Conservation (phyloP, 2,888 invertebrate species). For the Aphrophora alni region DNA sequence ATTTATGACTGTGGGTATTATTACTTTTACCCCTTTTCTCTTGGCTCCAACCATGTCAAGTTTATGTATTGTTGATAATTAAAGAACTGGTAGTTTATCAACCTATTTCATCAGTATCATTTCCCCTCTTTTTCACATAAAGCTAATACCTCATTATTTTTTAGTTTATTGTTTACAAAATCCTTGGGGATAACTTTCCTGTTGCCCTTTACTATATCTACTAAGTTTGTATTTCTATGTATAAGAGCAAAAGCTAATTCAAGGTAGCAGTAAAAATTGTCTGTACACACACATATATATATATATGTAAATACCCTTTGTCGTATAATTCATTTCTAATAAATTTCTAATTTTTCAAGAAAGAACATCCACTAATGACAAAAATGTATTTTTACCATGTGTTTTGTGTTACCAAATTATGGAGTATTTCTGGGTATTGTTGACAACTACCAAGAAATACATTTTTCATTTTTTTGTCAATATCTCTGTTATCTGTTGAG, state of each 20-base stretch:
- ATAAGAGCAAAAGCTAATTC: not conserved
- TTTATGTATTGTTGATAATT: not conserved
- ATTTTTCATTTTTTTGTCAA: no score
- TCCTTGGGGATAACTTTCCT: not conserved
- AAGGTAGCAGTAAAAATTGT: conserved; percentile 18
- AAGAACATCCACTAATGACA: no score
- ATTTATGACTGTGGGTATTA: conserved; percentile 3
- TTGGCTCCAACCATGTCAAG: no score
- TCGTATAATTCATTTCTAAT: not conserved
- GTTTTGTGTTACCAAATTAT: not conserved
- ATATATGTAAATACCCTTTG: not conserved
- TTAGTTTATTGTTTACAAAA: not conserved
- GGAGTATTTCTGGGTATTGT: no score
- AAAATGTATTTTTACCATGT: no score
- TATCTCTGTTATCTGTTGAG: no score
- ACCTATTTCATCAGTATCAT: no score
- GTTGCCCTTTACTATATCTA: not conserved
- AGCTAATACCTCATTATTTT: not conserved
- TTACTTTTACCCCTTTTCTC: not conserved
- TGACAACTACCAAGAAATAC: no score
- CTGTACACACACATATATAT: conserved; percentile 12
- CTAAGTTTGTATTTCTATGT: conserved; percentile 6
- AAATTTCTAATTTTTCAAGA: not conserved
- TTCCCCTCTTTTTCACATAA: no score
- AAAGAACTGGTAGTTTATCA: not conserved